Evolutionary conservation across 2,888 invertebrate genomes (phyloP).

Genomic region (Keiferia lycopersicella): DNA sequence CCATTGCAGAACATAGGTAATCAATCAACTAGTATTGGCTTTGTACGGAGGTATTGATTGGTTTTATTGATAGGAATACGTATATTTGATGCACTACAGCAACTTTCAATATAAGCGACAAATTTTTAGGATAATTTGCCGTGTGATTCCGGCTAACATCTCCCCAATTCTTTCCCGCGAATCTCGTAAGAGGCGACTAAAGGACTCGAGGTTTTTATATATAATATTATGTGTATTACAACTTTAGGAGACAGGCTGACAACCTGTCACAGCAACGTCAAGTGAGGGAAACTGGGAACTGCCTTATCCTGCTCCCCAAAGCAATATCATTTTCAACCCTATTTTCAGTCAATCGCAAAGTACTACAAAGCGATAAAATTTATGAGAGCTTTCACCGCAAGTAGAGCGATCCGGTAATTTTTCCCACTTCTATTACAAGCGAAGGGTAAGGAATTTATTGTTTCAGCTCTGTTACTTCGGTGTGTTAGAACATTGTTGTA

Average conservation of each 20-base stretch:
- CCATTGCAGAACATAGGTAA: background rate
- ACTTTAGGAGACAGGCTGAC: too few relatives aligned
- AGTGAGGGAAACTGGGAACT: too few relatives aligned
- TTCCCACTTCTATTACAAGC: constrained; percentile 2
- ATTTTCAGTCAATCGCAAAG: background rate
- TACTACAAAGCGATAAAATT: background rate
- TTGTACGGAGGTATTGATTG: background rate
- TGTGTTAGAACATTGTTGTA: background rate
- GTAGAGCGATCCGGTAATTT: background rate
- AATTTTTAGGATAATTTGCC: too few relatives aligned
- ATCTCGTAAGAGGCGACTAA: too few relatives aligned
- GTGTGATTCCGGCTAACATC: too few relatives aligned
- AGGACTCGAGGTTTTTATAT: too few relatives aligned
- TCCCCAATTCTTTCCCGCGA: too few relatives aligned
- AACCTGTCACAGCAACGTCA: too few relatives aligned
- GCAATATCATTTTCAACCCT: too few relatives aligned
- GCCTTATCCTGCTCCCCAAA: background rate
- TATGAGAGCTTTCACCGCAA: constrained; percentile 4
- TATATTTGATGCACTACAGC: background rate
- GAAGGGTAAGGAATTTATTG: background rate
- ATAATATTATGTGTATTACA: too few relatives aligned
- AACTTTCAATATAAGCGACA: too few relatives aligned
- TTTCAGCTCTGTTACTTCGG: background rate
- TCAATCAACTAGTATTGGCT: background rate
- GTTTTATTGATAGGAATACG: background rate